Base-by-base conservation (phyloP, 2,113 vertebrate species). In the Boulengeromyrus knoepffleri region DNA sequence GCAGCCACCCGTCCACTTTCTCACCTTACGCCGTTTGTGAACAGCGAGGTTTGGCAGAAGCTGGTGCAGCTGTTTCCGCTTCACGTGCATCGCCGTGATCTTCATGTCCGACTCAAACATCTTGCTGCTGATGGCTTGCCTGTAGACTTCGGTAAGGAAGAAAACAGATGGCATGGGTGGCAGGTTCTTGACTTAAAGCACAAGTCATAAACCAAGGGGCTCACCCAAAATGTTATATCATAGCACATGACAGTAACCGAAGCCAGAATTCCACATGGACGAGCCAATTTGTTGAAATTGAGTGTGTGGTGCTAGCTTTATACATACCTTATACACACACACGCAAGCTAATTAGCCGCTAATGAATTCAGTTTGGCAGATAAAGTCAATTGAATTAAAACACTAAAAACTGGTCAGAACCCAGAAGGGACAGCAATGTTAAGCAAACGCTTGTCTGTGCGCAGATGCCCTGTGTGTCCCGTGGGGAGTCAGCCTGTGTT, bases 21-120 rank as follows among this genome's bases (percentile, higher is more conserved):
- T 95, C 95, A 97, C 97, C 97, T 97, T 97, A 95, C 96, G 97
- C 94, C 94, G 97, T 93, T 97, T 97, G 90, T 96, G 96, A 94
- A 97, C 96, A 92, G 97, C 96, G 0, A 96, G 96, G 93, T 93
- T 96, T 77, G 97, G 97, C 91, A 98, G 94, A 62, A 97, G 94
- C 90, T 97, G 96, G 93, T 97, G 96, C 90, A 98, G 96, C 90
- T 97, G 97, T 92, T 94, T 96, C 95, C 95, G 96, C 93, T 96
- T 98, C 91, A 97, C 96, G 89, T 97, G 97, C 95, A 96, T 97
- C 92, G 96, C 97, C 88, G 96, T 96, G 93, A 98, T 96, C 94
- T 96, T 97, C 97, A 97, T 98, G 93, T 98, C 97, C 91, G 96
- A 92, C 94, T 98, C 96, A 95, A 97, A 98, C 95, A 98, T 96